A percentile compares a stretch with the other conserved stretches of the same genome.
Evolutionary conservation across 2,888 invertebrate species (phyloP).

Genomic region (Himalopsyche anomala): DNA sequence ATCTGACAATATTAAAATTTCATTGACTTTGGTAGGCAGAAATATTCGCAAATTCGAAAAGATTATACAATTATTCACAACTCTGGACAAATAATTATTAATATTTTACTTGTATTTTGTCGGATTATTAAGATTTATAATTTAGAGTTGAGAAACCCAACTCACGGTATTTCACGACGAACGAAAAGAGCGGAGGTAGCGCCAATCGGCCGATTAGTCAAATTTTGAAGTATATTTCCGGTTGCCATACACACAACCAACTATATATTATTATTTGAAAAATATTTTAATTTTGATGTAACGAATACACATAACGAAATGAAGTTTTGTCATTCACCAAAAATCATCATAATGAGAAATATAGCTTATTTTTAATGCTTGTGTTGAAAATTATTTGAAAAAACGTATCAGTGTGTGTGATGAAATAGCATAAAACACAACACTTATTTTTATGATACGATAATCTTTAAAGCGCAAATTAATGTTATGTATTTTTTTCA

Average conservation of each 20-base stretch:
- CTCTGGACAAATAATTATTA: not conserved
- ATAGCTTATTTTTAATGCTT: no score
- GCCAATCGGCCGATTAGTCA: constrained; percentile 29
- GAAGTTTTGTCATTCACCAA: no score
- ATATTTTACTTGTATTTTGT: constrained; percentile 42
- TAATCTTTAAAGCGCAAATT: no score
- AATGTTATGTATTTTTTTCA: no score
- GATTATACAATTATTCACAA: not conserved
- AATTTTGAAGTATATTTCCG: constrained; percentile 49
- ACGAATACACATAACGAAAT: no score
- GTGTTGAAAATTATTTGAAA: no score
- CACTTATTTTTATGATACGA: no score
- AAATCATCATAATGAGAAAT: no score
- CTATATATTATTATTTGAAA: not conserved
- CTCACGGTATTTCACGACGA: constrained; percentile 56
- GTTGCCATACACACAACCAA: constrained; percentile 51
- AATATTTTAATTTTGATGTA: no score
- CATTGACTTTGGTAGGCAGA: not conserved
- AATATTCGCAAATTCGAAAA: not conserved
- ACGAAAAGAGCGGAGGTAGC: constrained; percentile 56
- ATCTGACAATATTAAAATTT: not conserved
- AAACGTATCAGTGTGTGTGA: no score
- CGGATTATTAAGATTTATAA: constrained; percentile 54
- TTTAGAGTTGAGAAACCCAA: constrained; percentile 53
- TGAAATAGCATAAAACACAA: no score